Base-by-base conservation (phyloP, 2,888 invertebrate genomes). In the Agrochola litura region DNA sequence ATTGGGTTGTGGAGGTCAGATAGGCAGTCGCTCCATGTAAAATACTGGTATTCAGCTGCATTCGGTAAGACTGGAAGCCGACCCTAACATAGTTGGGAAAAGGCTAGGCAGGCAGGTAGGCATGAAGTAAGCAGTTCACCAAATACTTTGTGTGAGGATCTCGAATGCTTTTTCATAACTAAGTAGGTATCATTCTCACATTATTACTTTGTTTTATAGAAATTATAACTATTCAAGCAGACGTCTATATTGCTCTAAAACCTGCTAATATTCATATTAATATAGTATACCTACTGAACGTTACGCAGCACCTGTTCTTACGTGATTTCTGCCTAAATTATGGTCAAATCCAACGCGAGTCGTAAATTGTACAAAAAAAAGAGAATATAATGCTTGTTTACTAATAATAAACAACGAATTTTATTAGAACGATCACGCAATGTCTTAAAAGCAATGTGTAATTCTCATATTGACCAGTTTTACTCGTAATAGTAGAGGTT, bases 401-500 rank as follows among this genome's bases (percentile, higher is more conserved):
- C 52, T 52, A n/a, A 54, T 41, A 58, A 73, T 37, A 54, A 66
- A 73, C 37, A 46, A 30, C 14, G 6, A 25, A 73, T 71, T 70
- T 73, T 52, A 76, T 64, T 61, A 37, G 25, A 54, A 58, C 41
- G n/a, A 71, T 14, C 64, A 56, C 56, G 76, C 72, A 58, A 58
- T 58, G n/a, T 70, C 25, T 56, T 52, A 68, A 63, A 58, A 63
- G 30, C 60, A 52, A 46, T 56, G 64, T 65, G 60, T 65, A 68
- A 76, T 71, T 80, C 56, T 76, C 76, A 60, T 16, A 64, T 60
- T 70, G 64, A 81, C 82, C 71, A 77, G 73, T 72, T 76, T 70
- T 37, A 37, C 16, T 74, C 25, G 49, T 69, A 63, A 49, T 49
- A 12, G 46, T 65, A 70, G 63, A 78, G 71, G 71, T 80, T 82